A percentile compares a stretch with the other conserved stretches of the same genome.
These are phyloP conservation scores for Chaunax sp. DNA, from an alignment of 2,797 vertebrate species.

Conservation along the genomic window DNA sequence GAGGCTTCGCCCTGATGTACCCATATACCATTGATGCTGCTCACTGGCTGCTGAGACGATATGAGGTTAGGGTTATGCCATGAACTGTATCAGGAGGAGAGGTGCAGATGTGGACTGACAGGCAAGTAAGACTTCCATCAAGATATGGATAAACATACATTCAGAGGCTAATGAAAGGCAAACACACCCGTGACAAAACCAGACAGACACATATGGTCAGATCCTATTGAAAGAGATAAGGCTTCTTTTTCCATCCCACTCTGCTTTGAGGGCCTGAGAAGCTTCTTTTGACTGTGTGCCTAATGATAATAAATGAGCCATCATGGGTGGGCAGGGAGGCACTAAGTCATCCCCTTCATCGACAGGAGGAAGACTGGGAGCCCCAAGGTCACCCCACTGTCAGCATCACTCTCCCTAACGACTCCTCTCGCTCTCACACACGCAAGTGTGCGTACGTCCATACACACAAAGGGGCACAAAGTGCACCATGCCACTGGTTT, in stretches of 20 bases:
- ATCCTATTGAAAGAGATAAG: constrained; percentile 36
- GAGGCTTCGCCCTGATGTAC: constrained; percentile 70
- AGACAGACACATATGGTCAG: constrained; percentile 62
- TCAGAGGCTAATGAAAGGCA: constrained; percentile 25
- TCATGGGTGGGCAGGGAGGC: constrained; percentile 83
- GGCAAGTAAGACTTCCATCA: constrained; percentile 28
- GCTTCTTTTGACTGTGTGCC: constrained; percentile 82
- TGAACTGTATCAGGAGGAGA: constrained; percentile 32
- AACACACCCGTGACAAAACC: constrained; percentile 56
- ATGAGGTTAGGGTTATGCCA: constrained; percentile 71
- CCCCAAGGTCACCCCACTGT: constrained; percentile 84
- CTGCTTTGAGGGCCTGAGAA: constrained; percentile 74
- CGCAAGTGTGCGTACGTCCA: constrained; percentile 15
- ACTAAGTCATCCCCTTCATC: constrained; percentile 87
- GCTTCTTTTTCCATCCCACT: constrained; percentile 30
- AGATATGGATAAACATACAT: constrained; percentile 50
- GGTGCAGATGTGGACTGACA: constrained; percentile 51
- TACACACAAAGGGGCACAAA: constrained; percentile 9
- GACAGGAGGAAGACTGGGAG: constrained; percentile 79
- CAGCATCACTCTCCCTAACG: constrained; percentile 84
- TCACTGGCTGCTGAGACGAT: constrained; percentile 62
- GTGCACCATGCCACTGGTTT: background rate
- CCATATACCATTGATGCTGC: constrained; percentile 69
- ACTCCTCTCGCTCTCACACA: constrained; percentile 58
- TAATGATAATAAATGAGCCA: constrained; percentile 90